A percentile compares a stretch with the other conserved stretches of the same genome.
These are phyloP conservation scores for Agonum fuliginosum DNA, from an alignment of 2,888 invertebrate genomes.

Conservation along the genomic window DNA sequence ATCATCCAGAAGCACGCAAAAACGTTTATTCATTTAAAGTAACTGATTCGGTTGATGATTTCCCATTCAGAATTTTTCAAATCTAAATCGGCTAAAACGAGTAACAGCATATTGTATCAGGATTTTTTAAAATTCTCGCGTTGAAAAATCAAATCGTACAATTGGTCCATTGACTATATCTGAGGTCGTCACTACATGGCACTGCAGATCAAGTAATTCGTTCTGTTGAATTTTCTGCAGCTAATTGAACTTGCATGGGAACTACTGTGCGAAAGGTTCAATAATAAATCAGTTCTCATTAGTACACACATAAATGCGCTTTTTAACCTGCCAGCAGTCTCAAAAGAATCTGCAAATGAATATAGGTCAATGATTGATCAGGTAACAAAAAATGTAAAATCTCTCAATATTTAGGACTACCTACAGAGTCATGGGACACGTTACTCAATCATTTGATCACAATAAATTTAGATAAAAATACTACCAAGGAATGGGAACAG, in stretches of 20 bases:
- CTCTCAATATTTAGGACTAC: neutral
- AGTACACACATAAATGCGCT: neutral
- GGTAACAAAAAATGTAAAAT: no score
- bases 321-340: neutral
- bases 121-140: neutral
- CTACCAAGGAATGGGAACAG: neutral
- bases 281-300: neutral
- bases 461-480: neutral
- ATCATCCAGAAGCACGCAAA: neutral
- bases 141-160: neutral
- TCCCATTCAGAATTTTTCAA: neutral
- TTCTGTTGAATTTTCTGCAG: neutral
- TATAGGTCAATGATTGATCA: no score
- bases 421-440: neutral
- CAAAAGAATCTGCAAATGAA: no score
- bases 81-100: neutral
- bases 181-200: neutral
- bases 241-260: neutral
- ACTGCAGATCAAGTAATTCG: neutral
- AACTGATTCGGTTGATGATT: neutral
- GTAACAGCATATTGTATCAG: conserved; percentile 25
- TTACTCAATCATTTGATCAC: neutral
- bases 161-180: neutral
- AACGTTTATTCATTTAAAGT: neutral
- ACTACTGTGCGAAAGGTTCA: neutral